Evolutionary conservation across 2,113 vertebrate genomes (phyloP), one percentile per base, ranked within the genome.

Genomic region (Microtus richardsoni): DNA sequence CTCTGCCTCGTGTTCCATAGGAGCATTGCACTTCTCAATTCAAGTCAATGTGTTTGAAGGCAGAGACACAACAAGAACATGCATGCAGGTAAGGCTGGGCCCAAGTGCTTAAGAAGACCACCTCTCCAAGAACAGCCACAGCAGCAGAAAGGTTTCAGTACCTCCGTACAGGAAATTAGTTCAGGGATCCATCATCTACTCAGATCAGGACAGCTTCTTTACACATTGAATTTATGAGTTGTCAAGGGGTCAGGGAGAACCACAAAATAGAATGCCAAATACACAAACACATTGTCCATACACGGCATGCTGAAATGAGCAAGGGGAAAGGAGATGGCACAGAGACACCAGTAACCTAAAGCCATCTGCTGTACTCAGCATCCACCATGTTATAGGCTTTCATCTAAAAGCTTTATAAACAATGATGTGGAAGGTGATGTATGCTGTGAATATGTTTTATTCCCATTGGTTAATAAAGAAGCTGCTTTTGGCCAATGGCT

Each of bases 81-180:
- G 1, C 11, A 1, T 30, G 4, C n/a, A 54, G 75, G 28, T 8
- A n/a, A 28, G 21, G 19, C 28, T 90, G 52, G 60, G 36, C 54
- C 83, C 82, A 78, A 26, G 28, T 74, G 62, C 52, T 52, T 70
- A 60, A 12, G 41, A 88, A 74, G 19, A 89, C 9, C 70, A 68
- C 68, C 78, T 95, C 91, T 92, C 85, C 66, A 84, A 77, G 79
- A 78, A 80, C 60, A 85, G 88, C 12, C 80, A 7, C 12, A 41
- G 66, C 21, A 47, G 73, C 41, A 47, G 44, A 70, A 21, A 62
- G 90, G 60, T 68, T 17, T 44, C 9, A 30, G 80, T 70, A 33
- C 60, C 83, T 64, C 14, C 0, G 7, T 1, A 58, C 75, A 49
- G 58, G 83, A 36, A 13, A 84, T 17, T 2, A 49, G 24, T 62